Base-by-base conservation (phyloP, 2,113 vertebrate species). In the mouse (Mus musculus) region DNA sequence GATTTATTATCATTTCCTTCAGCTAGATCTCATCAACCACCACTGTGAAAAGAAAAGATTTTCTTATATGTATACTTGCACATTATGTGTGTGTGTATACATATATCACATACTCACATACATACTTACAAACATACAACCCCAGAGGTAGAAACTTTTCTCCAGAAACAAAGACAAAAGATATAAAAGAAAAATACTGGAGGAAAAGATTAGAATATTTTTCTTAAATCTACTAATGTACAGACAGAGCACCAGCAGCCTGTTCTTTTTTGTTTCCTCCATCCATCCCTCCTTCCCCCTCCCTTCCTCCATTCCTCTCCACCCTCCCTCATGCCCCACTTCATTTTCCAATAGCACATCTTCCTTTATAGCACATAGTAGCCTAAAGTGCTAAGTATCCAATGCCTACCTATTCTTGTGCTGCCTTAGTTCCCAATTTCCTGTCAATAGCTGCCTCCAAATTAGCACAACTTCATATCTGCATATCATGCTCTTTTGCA, bases 241-340 rank as follows among this genome's bases (percentile, higher is more conserved):
- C 1, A 80, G 49, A 36, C 20, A n/a, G 3, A 22, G 10, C 20
- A 82, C 10, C 6, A 24, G 20, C 1, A 81, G 52, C 9, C 30
- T 56, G 30, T 59, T n/a, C 33, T 82, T 56, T 59, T 59, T 20
- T 82, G 54, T 59, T 52, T n/a, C 20, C 2, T 82, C 4, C 16
- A 1, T 39, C 19, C 54, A 3, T 36, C 4, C 33, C 1, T 59
- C 17, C 16, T 5, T 59, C 8, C 2, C 28, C 46, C 3, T 17
- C 75, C 22, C 22, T 61, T 20, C 19, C 2, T 81, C 4, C 14
- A 5, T 59, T 10, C 19, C 3, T 56, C 7, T 0, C 46, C 13
- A 30, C 17, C 14, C 14, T 54, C 16, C 28, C 7, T 9, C 76
- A 78, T 11, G 1, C 13, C 26, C 3, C 46, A 52, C 54, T 81